Percentiles rank a stretch among this genome's conserved stretches.
These are phyloP conservation scores for Rhynchotus rufescens DNA, from an alignment of 2,797 vertebrate species.

Conservation along the genomic window DNA sequence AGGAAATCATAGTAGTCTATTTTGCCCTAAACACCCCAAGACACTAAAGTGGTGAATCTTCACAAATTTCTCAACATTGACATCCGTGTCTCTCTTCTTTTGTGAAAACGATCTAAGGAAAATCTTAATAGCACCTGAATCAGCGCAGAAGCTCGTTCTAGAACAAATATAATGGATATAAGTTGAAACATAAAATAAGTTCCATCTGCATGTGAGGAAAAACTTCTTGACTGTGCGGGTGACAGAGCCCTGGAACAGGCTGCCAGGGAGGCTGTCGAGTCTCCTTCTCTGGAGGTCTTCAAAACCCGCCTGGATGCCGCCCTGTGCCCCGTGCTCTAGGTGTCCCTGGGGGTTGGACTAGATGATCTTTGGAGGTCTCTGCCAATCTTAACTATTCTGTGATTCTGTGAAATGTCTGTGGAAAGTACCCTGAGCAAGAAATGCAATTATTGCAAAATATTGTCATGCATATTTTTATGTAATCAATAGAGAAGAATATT, in stretches of 20 bases:
- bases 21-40: background rate
- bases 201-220: too few species aligned
- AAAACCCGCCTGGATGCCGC: too few species aligned
- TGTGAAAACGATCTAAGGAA: background rate
- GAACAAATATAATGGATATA: background rate
- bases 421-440: background rate
- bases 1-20: background rate
- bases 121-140: background rate
- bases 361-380: too few species aligned
- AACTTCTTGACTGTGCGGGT: too few species aligned
- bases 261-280: too few species aligned
- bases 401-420: background rate
- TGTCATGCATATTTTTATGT: accelerated
- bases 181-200: too few species aligned
- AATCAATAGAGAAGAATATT: background rate
- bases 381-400: too few species aligned
- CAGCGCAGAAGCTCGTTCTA: background rate
- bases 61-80: background rate
- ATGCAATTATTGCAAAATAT: background rate
- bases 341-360: too few species aligned
- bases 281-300: too few species aligned
- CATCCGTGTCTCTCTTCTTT: background rate
- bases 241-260: too few species aligned
- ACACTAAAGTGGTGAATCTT: background rate
- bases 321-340: too few species aligned